A percentile compares a stretch with the other conserved stretches of the same genome.
Conservation (phyloP, 2,797 vertebrate species). For the Pangasius sanitwongsei region DNA sequence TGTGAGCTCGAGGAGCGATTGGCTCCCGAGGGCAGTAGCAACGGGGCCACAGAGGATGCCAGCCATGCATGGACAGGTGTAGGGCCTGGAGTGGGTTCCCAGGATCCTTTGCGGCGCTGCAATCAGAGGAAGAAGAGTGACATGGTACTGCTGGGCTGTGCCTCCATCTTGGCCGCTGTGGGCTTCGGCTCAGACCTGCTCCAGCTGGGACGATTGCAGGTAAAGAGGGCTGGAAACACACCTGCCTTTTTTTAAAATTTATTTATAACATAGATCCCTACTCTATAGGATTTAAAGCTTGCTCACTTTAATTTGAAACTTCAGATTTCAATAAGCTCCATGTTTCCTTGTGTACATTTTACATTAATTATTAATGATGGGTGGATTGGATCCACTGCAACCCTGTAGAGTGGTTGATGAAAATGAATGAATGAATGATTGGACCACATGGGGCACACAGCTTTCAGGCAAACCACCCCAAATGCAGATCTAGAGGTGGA, state of each 20-base stretch:
- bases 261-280: not conserved
- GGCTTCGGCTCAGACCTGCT: constrained; percentile 82
- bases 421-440: not conserved
- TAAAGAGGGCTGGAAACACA: constrained; percentile 44
- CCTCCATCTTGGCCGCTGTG: constrained; percentile 84
- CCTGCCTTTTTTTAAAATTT: no score
- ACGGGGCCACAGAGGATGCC: constrained; percentile 71
- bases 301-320: not conserved
- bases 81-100: constrained; percentile 57
- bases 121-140: constrained; percentile 80
- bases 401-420: not conserved
- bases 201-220: constrained; percentile 77
- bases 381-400: not conserved
- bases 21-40: constrained; percentile 74
- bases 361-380: not conserved
- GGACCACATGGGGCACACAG: no score
- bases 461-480: not conserved
- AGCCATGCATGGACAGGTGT: constrained; percentile 66
- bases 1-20: constrained; percentile 72
- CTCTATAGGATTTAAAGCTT: not conserved
- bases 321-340: not conserved
- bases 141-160: constrained; percentile 80
- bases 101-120: constrained; percentile 68
- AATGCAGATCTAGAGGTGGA: not conserved
- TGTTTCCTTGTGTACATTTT: not conserved